Conservation (phyloP, 1,140 invertebrate genomes). For the Orchesella cincta region DNA sequence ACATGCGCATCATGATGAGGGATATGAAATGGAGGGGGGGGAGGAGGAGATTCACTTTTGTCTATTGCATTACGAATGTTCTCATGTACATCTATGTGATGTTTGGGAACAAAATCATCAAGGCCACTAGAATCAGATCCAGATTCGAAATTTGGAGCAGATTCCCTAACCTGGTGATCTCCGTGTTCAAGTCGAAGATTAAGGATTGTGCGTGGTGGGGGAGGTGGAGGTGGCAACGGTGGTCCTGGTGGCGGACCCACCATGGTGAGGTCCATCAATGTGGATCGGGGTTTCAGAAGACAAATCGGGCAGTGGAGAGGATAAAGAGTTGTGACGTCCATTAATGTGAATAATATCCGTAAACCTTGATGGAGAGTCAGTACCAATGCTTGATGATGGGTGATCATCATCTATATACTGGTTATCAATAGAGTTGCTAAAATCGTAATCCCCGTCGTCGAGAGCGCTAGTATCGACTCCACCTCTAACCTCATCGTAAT, state of each 20-base stretch:
- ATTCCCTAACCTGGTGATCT: neutral
- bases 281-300: neutral
- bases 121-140: neutral
- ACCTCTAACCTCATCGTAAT: conserved; percentile 8
- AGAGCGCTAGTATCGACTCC: neutral
- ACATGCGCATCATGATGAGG: neutral
- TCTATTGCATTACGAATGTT: neutral
- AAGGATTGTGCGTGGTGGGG: neutral
- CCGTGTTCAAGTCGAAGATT: neutral
- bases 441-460: neutral
- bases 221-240: neutral
- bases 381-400: no score
- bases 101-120: neutral
- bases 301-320: neutral
- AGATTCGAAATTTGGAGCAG: neutral
- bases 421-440: neutral
- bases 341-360: neutral
- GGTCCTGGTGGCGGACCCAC: neutral
- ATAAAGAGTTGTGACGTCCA: neutral
- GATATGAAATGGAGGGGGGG: neutral
- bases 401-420: neutral
- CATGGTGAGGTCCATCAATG: neutral
- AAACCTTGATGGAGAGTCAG: neutral
- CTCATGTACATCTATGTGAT: neutral
- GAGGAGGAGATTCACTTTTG: neutral